Percentiles rank a stretch among this genome's conserved stretches.
Conservation (phyloP, 2,113 vertebrate genomes). For the Oenanthe melanoleuca region DNA sequence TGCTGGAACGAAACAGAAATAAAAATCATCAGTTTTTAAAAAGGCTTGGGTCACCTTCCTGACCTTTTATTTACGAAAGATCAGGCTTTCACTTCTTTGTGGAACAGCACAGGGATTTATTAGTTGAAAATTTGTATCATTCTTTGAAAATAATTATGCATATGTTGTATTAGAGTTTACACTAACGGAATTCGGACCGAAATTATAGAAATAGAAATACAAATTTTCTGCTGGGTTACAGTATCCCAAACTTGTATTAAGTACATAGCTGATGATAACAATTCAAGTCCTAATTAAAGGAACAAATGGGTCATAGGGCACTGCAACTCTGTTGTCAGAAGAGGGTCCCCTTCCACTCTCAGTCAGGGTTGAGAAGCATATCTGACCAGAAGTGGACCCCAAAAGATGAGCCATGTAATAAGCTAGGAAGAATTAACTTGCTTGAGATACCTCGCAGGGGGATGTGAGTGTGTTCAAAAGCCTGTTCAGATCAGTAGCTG, state of each 20-base stretch:
- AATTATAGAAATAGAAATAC: neutral
- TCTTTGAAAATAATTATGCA: neutral
- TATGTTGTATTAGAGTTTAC: neutral
- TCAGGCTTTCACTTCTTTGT: neutral
- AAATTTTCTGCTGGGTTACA: neutral
- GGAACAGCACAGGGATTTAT: neutral
- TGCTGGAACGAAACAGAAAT: neutral
- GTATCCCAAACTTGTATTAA: neutral
- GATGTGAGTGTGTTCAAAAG: neutral
- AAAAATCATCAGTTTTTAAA: neutral
- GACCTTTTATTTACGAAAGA: neutral
- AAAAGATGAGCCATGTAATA: neutral
- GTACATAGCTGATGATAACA: neutral
- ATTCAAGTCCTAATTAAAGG: neutral
- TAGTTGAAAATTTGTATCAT: neutral
- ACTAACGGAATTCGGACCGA: neutral
- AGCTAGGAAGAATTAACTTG: neutral
- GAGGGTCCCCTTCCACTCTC: neutral
- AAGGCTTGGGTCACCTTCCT: neutral
- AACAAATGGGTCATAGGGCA: neutral
- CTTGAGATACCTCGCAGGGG: accelerated
- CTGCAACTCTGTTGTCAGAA: neutral
- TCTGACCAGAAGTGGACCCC: neutral
- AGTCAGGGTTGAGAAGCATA: accelerated
- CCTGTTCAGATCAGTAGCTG: neutral